Percentiles rank a stretch among this genome's conserved stretches.
Conservation (phyloP, 64 coral and sea anemone species). For the Catalaphyllia jardinei region DNA sequence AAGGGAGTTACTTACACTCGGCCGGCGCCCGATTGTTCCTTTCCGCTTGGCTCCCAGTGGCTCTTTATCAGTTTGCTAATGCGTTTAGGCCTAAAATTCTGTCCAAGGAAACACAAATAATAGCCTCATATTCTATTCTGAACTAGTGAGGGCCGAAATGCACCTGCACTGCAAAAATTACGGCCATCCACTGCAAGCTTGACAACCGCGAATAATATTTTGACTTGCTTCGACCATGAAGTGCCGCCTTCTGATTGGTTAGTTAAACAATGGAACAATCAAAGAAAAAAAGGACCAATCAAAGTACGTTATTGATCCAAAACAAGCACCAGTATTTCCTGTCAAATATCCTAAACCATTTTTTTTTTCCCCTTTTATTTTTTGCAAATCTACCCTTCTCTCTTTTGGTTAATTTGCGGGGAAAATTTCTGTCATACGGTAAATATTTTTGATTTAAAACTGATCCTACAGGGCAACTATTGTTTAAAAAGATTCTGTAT, state of each 20-base stretch:
- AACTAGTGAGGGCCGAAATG: slow-evolving; percentile 58
- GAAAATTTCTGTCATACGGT: not conserved
- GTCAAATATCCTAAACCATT: not conserved
- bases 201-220: slow-evolving; percentile 76
- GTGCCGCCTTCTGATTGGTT: slow-evolving; percentile 54
- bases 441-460: not conserved
- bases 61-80: slow-evolving; percentile 71
- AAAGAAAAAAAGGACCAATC: slow-evolving; percentile 42
- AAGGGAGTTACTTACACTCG: slow-evolving; percentile 37
- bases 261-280: slow-evolving; percentile 5
- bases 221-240: slow-evolving; percentile 47
- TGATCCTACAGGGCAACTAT: not conserved
- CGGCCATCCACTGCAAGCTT: slow-evolving; percentile 11
- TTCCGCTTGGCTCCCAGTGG: slow-evolving; percentile 37
- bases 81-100: slow-evolving; percentile 68
- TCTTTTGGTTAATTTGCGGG: not conserved
- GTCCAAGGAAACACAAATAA: slow-evolving; percentile 73
- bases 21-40: slow-evolving; percentile 54
- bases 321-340: slow-evolving; percentile 38
- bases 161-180: slow-evolving; percentile 66
- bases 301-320: not conserved
- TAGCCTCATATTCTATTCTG: slow-evolving; percentile 81
- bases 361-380: not conserved
- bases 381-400: not conserved
- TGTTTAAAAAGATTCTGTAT: not conserved